A percentile compares a stretch with the other conserved stretches of the same genome.
Evolutionary conservation across 1,140 invertebrate genomes (phyloP).

Genomic region (Cephus cinctus): DNA sequence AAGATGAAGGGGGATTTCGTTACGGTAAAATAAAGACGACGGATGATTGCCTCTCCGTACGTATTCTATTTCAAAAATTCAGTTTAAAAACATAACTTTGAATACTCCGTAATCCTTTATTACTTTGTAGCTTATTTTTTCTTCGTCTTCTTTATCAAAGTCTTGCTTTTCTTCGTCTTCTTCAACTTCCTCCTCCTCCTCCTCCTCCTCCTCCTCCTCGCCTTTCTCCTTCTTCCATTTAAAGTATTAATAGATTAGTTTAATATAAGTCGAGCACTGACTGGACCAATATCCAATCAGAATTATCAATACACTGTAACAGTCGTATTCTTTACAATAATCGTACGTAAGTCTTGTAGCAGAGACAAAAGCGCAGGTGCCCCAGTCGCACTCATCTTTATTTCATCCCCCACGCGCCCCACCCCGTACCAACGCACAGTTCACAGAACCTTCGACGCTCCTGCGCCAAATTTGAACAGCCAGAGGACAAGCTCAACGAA

Average conservation of each 20-base stretch:
- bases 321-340: constrained; percentile 53
- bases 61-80: constrained; percentile 57
- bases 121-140: constrained; percentile 47
- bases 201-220: constrained; percentile 18
- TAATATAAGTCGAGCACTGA: constrained; percentile 47
- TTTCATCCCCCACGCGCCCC: too few species aligned
- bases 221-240: constrained; percentile 12
- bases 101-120: constrained; percentile 52
- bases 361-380: constrained; percentile 48
- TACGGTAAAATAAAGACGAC: constrained; percentile 32
- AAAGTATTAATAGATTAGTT: constrained; percentile 47
- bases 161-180: constrained; percentile 37
- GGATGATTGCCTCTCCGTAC: constrained; percentile 49
- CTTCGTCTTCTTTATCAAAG: constrained; percentile 20
- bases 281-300: constrained; percentile 39
- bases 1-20: too few species aligned
- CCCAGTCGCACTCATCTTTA: constrained; percentile 34
- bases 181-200: constrained; percentile 32
- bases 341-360: constrained; percentile 49
- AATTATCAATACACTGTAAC: constrained; percentile 50
- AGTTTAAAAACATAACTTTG: constrained; percentile 55
- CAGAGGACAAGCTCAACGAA: too few species aligned
- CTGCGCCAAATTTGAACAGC: too few species aligned
- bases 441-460: too few species aligned
- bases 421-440: too few species aligned